Percentiles rank a stretch among this genome's conserved stretches.
Conservation (phyloP, 2,888 invertebrate genomes). For the Apotomis turbidana region DNA sequence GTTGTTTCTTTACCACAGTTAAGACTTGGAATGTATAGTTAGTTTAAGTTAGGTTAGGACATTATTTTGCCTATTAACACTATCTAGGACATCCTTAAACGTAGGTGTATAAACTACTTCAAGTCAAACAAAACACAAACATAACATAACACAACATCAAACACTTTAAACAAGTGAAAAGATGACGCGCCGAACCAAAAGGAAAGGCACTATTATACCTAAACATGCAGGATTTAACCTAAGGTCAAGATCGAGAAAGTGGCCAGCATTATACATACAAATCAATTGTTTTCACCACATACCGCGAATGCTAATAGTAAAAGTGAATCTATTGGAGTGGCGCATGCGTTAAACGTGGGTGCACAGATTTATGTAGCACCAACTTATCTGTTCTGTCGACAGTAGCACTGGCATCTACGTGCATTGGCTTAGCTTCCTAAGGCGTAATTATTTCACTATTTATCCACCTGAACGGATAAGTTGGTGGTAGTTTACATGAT, state of each 20-base stretch:
- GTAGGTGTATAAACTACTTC: too few species aligned
- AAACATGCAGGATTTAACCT: slow-evolving; percentile 35
- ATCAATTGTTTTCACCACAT: slow-evolving; percentile 74
- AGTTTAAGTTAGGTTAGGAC: too few species aligned
- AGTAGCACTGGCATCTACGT: too few species aligned
- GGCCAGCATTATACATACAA: slow-evolving; percentile 48
- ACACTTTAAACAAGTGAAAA: slow-evolving; percentile 25
- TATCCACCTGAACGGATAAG: too few species aligned
- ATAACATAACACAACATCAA: not conserved
- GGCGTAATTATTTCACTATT: too few species aligned
- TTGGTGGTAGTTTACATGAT: slow-evolving; percentile 9
- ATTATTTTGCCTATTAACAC: too few species aligned
- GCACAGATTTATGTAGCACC: not conserved
- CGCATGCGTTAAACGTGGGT: slow-evolving; percentile 14
- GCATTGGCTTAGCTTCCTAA: too few species aligned
- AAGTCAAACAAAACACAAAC: not conserved
- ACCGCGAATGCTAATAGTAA: slow-evolving; percentile 73
- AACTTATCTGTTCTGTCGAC: too few species aligned
- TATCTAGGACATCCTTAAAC: too few species aligned
- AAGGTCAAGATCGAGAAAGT: slow-evolving; percentile 45
- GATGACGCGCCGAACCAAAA: slow-evolving; percentile 10
- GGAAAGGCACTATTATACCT: slow-evolving; percentile 27
- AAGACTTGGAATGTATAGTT: too few species aligned
- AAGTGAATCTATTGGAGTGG: slow-evolving; percentile 60
- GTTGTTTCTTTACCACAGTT: too few species aligned